Conservation (phyloP, 1,140 invertebrate species). For the Papilio polyxenes region DNA sequence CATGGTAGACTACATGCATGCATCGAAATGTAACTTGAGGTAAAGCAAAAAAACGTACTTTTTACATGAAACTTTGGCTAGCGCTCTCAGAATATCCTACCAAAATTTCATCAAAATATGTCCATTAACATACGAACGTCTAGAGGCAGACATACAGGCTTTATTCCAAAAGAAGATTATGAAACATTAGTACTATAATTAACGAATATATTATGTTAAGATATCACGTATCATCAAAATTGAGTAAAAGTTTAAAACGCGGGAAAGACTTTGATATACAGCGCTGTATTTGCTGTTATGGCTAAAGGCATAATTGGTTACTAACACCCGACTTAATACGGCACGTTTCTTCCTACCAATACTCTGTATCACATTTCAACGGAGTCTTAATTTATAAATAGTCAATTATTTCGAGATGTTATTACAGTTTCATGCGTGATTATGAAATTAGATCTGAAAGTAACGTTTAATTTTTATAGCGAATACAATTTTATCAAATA, state of each 20-base stretch:
- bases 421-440: background rate
- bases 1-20: too few relatives aligned
- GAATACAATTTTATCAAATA: background rate
- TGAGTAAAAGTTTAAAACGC: background rate
- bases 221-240: background rate
- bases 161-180: too few relatives aligned
- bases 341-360: slow-evolving; percentile 15
- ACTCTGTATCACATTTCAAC: slow-evolving; percentile 16
- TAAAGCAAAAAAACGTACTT: too few relatives aligned
- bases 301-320: slow-evolving; percentile 5
- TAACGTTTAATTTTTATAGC: background rate
- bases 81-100: background rate
- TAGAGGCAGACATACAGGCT: too few relatives aligned
- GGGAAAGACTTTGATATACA: background rate
- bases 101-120: background rate
- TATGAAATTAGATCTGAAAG: background rate
- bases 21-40: too few relatives aligned
- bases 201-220: background rate
- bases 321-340: background rate
- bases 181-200: background rate
- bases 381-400: slow-evolving; percentile 33
- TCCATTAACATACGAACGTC: too few relatives aligned
- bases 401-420: slow-evolving; percentile 26
- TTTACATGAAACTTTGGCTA: too few relatives aligned
- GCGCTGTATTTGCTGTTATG: background rate